phyloP scores from a whole-genome alignment of 2,888 invertebrate species.

The Volucella inanis region DNA sequence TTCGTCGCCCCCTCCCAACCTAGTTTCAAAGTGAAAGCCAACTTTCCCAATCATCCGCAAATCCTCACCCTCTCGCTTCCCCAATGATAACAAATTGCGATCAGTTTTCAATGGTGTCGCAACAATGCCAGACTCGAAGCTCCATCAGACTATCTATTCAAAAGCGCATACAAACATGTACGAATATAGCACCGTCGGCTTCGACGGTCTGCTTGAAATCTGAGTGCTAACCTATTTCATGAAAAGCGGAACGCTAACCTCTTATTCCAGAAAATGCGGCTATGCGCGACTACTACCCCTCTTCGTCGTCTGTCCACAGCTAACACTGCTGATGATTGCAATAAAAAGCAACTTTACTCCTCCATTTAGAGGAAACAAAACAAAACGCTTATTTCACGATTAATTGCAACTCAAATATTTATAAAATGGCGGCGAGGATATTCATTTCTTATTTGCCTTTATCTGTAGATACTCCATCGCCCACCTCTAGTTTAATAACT shows the following conservation, averaged over 20 bases:
- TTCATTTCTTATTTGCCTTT: conserved; percentile 54
- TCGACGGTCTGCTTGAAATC: conserved; percentile 18
- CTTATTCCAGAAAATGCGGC: background rate
- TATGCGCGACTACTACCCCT: too few species aligned
- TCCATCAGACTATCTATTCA: background rate
- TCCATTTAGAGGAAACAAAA: conserved; percentile 72
- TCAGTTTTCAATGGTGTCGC: conserved; percentile 60
- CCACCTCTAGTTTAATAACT: background rate
- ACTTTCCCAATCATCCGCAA: conserved; percentile 24
- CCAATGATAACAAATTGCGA: conserved; percentile 36
- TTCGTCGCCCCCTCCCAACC: background rate
- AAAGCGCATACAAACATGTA: conserved; percentile 21
- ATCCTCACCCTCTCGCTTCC: background rate
- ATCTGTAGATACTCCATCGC: background rate
- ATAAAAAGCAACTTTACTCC: conserved; percentile 70
- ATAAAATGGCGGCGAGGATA: conserved; percentile 71
- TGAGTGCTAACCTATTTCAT: conserved; percentile 53
- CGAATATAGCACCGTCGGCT: background rate
- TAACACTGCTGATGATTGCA: conserved; percentile 15
- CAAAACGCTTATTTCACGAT: conserved; percentile 74
- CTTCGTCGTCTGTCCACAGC: background rate
- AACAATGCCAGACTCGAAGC: conserved; percentile 35
- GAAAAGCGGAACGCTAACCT: conserved; percentile 9
- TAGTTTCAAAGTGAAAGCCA: conserved; percentile 11
- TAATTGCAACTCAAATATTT: conserved; percentile 74